Evolutionary conservation across 2,113 vertebrate species (phyloP).

Genomic region (Protomyctophum bolini): DNA sequence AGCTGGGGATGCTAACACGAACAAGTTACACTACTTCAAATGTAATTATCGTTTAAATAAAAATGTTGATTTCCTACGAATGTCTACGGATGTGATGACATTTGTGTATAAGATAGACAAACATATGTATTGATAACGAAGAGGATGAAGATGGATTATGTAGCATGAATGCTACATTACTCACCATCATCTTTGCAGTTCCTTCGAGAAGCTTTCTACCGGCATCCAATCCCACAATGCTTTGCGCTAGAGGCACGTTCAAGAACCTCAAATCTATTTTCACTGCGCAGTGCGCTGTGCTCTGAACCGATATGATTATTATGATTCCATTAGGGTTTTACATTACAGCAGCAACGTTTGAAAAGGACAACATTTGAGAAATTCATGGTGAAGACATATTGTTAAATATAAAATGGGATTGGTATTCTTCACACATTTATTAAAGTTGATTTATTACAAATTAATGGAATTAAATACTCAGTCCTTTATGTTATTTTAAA

Average conservation of each 20-base stretch:
- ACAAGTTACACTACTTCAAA: background rate
- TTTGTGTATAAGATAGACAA: rapidly evolving
- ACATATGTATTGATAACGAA: rapidly evolving
- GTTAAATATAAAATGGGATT: no score
- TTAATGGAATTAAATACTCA: no score
- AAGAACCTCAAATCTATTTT: conserved; percentile 16
- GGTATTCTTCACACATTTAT: no score
- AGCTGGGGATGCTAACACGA: background rate
- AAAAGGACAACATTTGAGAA: no score
- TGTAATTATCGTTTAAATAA: rapidly evolving
- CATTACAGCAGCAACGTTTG: no score
- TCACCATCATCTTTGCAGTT: conserved; percentile 78
- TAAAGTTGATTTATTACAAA: no score
- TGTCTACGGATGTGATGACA: rapidly evolving
- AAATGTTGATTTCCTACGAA: conserved; percentile 12
- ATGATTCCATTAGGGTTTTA: no score
- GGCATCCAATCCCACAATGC: conserved; percentile 69
- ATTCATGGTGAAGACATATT: no score
- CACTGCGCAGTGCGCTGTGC: no score
- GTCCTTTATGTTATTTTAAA: no score
- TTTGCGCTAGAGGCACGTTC: conserved; percentile 49
- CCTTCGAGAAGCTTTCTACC: conserved; percentile 70
- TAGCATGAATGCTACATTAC: conserved; percentile 45
- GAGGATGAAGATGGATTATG: conserved; percentile 64
- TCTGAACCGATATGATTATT: no score